Evolutionary conservation across 2,113 vertebrate genomes (phyloP), one percentile per base, ranked within the genome.

Genomic region (Oryzias melastigma): DNA sequence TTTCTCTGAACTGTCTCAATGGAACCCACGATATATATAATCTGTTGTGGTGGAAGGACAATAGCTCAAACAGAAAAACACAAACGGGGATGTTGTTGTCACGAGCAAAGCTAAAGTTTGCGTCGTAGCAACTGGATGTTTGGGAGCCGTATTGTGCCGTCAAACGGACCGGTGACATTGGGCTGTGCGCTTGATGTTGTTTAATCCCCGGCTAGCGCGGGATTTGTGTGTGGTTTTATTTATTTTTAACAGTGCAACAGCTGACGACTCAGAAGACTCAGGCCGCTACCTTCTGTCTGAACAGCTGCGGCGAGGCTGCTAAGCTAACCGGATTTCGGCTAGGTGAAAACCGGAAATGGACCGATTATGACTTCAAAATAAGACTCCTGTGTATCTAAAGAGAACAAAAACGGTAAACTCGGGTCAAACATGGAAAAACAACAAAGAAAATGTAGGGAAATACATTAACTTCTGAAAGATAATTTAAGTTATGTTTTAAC

Each of bases 211-310:
- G 74, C 55, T 55, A 80, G 77, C 49, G 65, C 85, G 82, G 82
- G 81, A 91, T 89, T 86, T 90, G 83, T 88, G 82, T 82, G 77
- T 75, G 81, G 85, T 88, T 91, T 90, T 85, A 86, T 89, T 87
- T 91, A 88, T 90, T 88, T 90, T 91, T 88, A 91, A 89, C 82
- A 65, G 76, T 76, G 86, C 84, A 89, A 91, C 89, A 89, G 89
- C 87, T 88, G 90, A 74, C 74, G 75, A 86, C 84, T 67, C 83
- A 80, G 84, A 74, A 76, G 75, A 86, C 84, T 67, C 83, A 80
- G 84, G 88, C 84, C 86, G 68, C 73, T 86, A 83, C 85, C 80
- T 88, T 85, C 85, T 89, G 85, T 68, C 73, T 67, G 77, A 67
- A 87, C 89, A 88, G 88, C 84, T 90, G 83, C 80, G 68, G 67